Base-by-base conservation (phyloP, 2,797 vertebrate genomes). In the Cossypha heuglini region DNA sequence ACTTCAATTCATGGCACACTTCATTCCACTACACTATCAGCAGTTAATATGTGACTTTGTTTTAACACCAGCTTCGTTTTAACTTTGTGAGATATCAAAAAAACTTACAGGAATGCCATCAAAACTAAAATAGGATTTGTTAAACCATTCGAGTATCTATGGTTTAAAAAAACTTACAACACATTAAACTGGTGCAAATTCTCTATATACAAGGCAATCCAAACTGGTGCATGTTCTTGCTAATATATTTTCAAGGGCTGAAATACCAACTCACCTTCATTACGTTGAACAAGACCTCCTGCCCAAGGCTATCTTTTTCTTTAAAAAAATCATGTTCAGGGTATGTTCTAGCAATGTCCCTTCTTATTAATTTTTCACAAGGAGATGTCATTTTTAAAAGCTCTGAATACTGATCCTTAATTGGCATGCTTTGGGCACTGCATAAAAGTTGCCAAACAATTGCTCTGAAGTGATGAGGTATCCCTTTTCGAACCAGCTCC, bases 231-330 rank as follows among this genome's bases (percentile, higher is more conserved):
- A 18, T 2, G 0, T 35, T 67, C 63, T 57, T 54, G 25, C 58
- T 43, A 28, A 67, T 5, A 1, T 18, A 42, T 73, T 74, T 74
- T 81, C 21, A 80, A 78, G 37, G 69, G 22, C 13, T 64, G n/a
- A 86, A 84, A 64, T 16, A 40, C 3, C 68, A 89, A 95, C 97
- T 95, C 96, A 99, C 99, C 99, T 99, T 99, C 99, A 99, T 99
- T 90, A 99, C 99, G 38, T 99, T 99, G 98, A 99, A 99, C 94
- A 99, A 99, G 97, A 99, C 99, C 88, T 99, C 99, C 96, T 99
- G 99, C 35, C 99, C 99, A 94, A 99, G 97, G 93, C 99, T 99
- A 97, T 99, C 99, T 94, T 99, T 99, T 98, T 99, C 99, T 97
- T 99, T 99, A 97, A 99, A 99, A 98, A 99, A 99, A 28, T 99